Evolutionary conservation across 2,888 invertebrate genomes (phyloP).

Genomic region (Pristionchus maxplancki): DNA sequence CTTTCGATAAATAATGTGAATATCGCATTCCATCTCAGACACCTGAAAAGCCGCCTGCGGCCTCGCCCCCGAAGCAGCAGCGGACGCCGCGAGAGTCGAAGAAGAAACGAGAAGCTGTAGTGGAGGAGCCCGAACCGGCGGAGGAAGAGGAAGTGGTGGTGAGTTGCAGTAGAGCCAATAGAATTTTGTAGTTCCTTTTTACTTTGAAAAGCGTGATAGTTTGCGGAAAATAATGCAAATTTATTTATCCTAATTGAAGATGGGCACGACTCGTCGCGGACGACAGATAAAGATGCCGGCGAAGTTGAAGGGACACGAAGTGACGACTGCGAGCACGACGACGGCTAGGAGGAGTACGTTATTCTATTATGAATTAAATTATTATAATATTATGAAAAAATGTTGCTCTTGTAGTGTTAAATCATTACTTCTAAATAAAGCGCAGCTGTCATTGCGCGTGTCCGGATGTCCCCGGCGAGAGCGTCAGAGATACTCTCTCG

Average conservation of each 20-base stretch:
- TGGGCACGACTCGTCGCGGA: constrained; percentile 18
- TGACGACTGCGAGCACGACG: background rate
- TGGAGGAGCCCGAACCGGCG: background rate
- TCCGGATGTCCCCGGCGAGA: too few relatives aligned
- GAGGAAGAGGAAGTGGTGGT: background rate
- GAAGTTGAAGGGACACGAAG: constrained; percentile 16
- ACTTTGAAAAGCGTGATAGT: too few relatives aligned
- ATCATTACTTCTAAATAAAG: too few relatives aligned
- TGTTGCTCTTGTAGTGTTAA: background rate
- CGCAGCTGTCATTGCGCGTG: too few relatives aligned
- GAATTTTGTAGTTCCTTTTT: too few relatives aligned
- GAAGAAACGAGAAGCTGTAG: background rate
- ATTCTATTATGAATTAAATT: too few relatives aligned
- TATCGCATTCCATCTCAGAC: background rate
- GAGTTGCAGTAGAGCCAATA: too few relatives aligned
- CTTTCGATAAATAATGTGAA: too few relatives aligned
- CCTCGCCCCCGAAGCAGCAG: background rate
- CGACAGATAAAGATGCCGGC: constrained; percentile 30
- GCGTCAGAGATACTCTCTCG: too few relatives aligned
- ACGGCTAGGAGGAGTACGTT: background rate
- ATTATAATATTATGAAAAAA: too few relatives aligned
- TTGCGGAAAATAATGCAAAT: too few relatives aligned
- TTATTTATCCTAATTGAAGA: too few relatives aligned
- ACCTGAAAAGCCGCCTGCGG: background rate
- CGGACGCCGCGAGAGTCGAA: background rate